A percentile compares a stretch with the other conserved stretches of the same genome.
These are phyloP conservation scores for Protobothrops mucrosquamatus DNA, from an alignment of 2,113 vertebrate species.

Conservation along the genomic window DNA sequence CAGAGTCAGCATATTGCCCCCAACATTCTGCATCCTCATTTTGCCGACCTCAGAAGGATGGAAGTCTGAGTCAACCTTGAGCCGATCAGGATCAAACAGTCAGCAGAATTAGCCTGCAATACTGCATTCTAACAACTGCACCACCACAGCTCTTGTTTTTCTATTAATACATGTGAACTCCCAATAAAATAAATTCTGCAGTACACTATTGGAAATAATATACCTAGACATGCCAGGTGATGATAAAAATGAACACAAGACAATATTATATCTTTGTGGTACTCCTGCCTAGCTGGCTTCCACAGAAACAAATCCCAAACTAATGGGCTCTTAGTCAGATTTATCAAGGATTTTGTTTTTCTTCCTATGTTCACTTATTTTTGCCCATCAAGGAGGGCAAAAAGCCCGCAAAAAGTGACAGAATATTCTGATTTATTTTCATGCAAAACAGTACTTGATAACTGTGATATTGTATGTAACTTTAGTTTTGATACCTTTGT, in stretches of 20 bases:
- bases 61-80: too few species aligned
- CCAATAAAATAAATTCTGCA: neutral
- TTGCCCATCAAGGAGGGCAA: neutral
- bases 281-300: neutral
- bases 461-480: neutral
- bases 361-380: neutral
- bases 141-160: neutral
- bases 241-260: neutral
- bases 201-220: neutral
- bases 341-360: neutral
- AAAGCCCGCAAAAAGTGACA: neutral
- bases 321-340: neutral
- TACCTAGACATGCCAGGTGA: neutral
- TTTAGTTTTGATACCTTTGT: neutral
- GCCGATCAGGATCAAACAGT: too few species aligned
- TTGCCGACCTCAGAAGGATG: too few species aligned
- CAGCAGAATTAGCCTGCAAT: too few species aligned
- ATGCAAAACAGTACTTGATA: neutral
- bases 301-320: neutral
- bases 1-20: too few species aligned
- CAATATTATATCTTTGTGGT: neutral
- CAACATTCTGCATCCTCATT: too few species aligned
- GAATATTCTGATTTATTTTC: constrained; percentile 1
- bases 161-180: neutral
- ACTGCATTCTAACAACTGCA: too few species aligned